Evolutionary conservation across 2,113 vertebrate genomes (phyloP).

Genomic region (Ammospiza nelsoni): DNA sequence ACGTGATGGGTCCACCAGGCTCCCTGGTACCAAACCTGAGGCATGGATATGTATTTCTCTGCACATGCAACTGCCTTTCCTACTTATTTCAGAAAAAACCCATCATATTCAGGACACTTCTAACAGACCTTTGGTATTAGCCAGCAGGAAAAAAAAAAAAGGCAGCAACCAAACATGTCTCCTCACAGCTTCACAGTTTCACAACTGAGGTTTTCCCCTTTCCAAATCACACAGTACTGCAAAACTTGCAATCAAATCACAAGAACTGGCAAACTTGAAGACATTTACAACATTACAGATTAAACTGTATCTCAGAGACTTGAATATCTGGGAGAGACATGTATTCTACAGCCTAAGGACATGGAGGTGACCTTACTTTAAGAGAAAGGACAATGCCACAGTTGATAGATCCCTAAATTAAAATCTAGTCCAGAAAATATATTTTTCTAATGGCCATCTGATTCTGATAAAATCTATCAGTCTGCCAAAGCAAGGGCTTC

Average conservation of each 20-base stretch:
- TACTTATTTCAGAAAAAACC: not conserved
- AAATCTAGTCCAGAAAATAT: constrained; percentile 27
- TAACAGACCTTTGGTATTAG: not conserved
- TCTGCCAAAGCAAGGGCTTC: constrained; percentile 44
- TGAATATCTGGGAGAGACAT: not conserved
- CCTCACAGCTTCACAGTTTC: not conserved
- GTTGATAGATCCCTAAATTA: not conserved
- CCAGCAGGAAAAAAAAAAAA: not conserved
- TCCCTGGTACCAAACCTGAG: not conserved
- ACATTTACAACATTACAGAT: constrained; percentile 14
- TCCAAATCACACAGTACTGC: not conserved
- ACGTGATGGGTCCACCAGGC: not conserved
- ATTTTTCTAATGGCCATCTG: constrained; percentile 45
- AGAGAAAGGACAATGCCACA: constrained; percentile 35
- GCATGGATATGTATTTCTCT: not conserved
- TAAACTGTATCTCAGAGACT: not conserved
- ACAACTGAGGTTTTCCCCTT: not conserved
- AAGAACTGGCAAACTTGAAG: not conserved
- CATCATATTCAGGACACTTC: not conserved
- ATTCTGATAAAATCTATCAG: constrained; percentile 44
- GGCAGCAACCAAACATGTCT: accelerated
- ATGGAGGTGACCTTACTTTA: not conserved
- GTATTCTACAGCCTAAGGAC: not conserved
- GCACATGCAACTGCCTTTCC: not conserved
- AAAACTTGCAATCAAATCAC: not conserved